phyloP scores from a whole-genome alignment of 2,888 invertebrate species.

The Xanthorhoe spadicearia region DNA sequence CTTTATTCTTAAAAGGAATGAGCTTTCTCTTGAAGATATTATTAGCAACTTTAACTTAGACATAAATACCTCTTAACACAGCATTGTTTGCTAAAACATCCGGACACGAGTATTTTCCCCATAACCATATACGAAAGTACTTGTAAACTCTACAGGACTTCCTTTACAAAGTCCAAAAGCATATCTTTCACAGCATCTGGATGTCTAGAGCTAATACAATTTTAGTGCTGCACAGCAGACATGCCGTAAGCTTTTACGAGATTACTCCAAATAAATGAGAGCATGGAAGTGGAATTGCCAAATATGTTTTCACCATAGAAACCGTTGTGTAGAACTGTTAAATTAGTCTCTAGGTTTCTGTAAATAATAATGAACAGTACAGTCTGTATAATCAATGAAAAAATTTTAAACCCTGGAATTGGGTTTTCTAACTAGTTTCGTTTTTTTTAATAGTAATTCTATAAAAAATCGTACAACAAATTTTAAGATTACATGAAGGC shows the following conservation, averaged over 20 bases:
- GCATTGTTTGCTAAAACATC: background rate
- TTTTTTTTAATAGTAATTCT: too few species aligned
- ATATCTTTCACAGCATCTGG: conserved; percentile 35
- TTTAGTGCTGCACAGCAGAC: conserved; percentile 44
- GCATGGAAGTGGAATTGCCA: conserved; percentile 61
- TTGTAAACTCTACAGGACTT: conserved; percentile 21
- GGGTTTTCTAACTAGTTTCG: too few species aligned
- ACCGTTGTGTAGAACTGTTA: background rate
- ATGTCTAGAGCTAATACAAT: conserved; percentile 36
- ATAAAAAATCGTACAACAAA: too few species aligned
- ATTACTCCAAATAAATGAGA: conserved; percentile 66
- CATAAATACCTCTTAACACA: background rate
- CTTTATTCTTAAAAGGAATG: too few species aligned
- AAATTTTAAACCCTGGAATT: too few species aligned
- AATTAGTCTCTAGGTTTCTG: background rate
- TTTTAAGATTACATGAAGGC: too few species aligned
- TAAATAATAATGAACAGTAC: too few species aligned
- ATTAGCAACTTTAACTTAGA: background rate
- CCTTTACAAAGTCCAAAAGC: conserved; percentile 23
- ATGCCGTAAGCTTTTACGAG: conserved; percentile 61
- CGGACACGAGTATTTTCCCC: background rate
- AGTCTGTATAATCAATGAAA: too few species aligned
- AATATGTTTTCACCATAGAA: conserved; percentile 53
- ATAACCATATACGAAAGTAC: conserved; percentile 20
- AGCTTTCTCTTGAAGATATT: too few species aligned